Percentiles rank a stretch among this genome's conserved stretches.
Evolutionary conservation across 2,888 invertebrate species (phyloP).

Genomic region (Leptogaster cylindrica): DNA sequence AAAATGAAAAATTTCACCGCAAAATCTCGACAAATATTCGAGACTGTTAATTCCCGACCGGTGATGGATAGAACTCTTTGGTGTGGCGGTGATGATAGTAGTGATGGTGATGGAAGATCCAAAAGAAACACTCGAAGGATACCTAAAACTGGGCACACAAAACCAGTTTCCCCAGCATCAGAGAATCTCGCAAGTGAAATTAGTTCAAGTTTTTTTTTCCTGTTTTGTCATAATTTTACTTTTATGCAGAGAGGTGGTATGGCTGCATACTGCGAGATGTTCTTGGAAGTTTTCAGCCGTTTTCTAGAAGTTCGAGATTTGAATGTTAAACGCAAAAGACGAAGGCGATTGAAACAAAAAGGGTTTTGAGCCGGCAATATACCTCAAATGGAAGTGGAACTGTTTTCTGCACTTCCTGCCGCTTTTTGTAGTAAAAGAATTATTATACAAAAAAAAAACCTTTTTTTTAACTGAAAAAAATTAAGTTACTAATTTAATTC

Average conservation of each 20-base stretch:
- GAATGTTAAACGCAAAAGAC: too few relatives aligned
- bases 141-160: not conserved
- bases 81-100: not conserved
- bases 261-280: conserved; percentile 3
- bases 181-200: conserved; percentile 1
- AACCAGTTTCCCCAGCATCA: conserved; percentile 14
- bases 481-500: too few relatives aligned
- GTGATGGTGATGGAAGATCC: not conserved
- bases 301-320: too few relatives aligned
- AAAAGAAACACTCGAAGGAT: not conserved
- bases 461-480: too few relatives aligned
- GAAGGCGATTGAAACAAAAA: too few relatives aligned
- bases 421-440: too few relatives aligned
- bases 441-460: too few relatives aligned
- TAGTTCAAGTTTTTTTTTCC: conserved; percentile 8
- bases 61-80: not conserved
- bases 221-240: not conserved
- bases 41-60: conserved; percentile 6
- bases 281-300: too few relatives aligned
- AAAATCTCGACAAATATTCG: not conserved
- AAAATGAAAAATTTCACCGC: not conserved
- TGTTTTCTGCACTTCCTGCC: too few relatives aligned
- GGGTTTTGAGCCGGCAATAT: too few relatives aligned
- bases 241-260: not conserved
- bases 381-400: too few relatives aligned